These are phyloP conservation scores for Phoenicopterus ruber DNA, from an alignment of 2,113 vertebrate genomes.

Conservation along the genomic window DNA sequence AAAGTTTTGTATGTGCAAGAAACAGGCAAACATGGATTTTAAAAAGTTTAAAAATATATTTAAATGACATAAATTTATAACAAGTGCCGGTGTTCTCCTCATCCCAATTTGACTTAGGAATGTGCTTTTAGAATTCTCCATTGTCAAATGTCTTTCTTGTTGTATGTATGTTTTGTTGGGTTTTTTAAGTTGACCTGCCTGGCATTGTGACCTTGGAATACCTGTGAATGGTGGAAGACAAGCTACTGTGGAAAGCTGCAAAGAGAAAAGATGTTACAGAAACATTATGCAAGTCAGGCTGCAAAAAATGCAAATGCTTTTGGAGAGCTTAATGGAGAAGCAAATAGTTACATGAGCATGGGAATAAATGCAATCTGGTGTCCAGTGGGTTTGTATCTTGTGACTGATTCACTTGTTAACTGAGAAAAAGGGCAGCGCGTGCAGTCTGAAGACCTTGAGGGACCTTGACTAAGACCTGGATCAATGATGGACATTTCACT, in stretches of 20 bases:
- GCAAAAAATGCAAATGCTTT: not conserved
- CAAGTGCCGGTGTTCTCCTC: not conserved
- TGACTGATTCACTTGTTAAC: not conserved
- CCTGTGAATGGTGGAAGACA: not conserved
- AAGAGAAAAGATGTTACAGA: not conserved
- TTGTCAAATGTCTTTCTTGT: not conserved
- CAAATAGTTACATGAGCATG: not conserved
- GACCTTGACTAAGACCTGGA: not conserved
- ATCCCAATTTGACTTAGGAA: not conserved
- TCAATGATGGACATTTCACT: not conserved
- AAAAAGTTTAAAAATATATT: not conserved
- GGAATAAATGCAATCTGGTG: not conserved
- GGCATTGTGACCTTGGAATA: not conserved
- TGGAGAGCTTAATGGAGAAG: not conserved
- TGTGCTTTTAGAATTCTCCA: not conserved
- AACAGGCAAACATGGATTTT: not conserved
- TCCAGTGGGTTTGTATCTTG: not conserved
- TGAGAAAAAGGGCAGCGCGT: not conserved
- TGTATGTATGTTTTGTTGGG: not conserved
- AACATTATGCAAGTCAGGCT: not conserved
- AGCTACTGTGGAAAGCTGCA: not conserved
- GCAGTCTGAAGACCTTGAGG: not conserved
- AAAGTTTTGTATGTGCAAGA: not conserved
- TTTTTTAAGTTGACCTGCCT: not conserved
- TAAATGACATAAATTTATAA: not conserved